Evolutionary conservation across 1,140 invertebrate species (phyloP), one percentile per base, ranked within the genome.

Genomic region (Bombus affinis): DNA sequence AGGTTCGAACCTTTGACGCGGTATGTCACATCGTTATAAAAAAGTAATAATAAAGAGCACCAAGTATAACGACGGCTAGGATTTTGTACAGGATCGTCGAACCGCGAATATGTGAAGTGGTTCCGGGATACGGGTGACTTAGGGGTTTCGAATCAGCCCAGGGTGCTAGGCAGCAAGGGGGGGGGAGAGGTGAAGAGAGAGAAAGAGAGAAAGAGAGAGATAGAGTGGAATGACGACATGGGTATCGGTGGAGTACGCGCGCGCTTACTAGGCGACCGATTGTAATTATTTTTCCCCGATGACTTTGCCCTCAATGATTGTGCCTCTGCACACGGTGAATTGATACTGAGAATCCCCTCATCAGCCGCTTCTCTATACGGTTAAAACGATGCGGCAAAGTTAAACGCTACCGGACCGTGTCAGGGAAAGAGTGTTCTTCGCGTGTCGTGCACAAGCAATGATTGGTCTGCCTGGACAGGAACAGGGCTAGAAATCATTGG

Each of bases 231-330:
- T 13, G 44, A 42, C 57, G 57, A 78, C 37, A 62, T 65, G 62
- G 44, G 59, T 78, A 62, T 87, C 68, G 72, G 80, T 83, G 85
- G 81, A 90, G 81, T 86, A 73, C 66, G 70, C 32, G 71, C 28
- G 71, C 71, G 81, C 84, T 87, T 85, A 87, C 82, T 72, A 83
- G 81, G 89, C 90, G 87, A 86, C 85, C 92, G 91, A 92, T 93
- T 91, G 93, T 94, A 93, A 94, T 94, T 94, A 94, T 94, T 94
- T 94, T 94, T 92, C 89, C 90, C 91, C 87, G 87, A 92, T 93
- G 81, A 90, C 80, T 89, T 86, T 83, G 83, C 71, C 70, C 78
- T 77, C 82, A 84, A 91, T 88, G 91, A 88, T 89, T 87, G 89
- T 90, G 78, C 82, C 81, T 87, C 78, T 73, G 73, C 66, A 35